Percentiles rank a stretch among this genome's conserved stretches.
Conservation (phyloP, 1,140 invertebrate species). For the Plectrocnemia conspersa region DNA sequence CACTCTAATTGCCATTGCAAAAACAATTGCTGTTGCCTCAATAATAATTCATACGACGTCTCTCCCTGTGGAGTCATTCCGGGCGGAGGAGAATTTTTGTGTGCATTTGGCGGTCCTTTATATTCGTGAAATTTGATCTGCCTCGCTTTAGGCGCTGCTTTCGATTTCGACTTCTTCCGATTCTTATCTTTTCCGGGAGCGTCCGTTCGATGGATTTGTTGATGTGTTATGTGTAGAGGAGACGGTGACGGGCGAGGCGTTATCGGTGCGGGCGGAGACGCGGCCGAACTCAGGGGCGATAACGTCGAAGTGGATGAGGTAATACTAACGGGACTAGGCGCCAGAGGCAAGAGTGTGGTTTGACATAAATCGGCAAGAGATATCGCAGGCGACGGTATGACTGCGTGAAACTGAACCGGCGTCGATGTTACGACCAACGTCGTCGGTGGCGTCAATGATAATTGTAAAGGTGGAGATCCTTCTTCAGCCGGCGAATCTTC, state of each 20-base stretch:
- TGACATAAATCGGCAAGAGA: slow-evolving; percentile 37
- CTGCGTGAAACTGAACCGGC: slow-evolving; percentile 32
- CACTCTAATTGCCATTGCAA: slow-evolving; percentile 83
- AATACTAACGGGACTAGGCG: slow-evolving; percentile 59
- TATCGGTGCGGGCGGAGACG: slow-evolving; percentile 54
- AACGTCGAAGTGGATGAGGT: slow-evolving; percentile 62
- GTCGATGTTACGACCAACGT: slow-evolving; percentile 38
- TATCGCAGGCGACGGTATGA: slow-evolving; percentile 37
- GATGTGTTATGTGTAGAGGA: slow-evolving; percentile 54
- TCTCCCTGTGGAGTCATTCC: slow-evolving; percentile 56
- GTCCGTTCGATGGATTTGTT: slow-evolving; percentile 55
- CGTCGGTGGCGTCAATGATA: slow-evolving; percentile 23
- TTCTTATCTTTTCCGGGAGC: slow-evolving; percentile 77
- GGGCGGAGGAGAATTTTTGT: slow-evolving; percentile 61
- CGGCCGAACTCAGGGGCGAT: slow-evolving; percentile 66
- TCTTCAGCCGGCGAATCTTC: slow-evolving; percentile 66
- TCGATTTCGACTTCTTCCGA: slow-evolving; percentile 86
- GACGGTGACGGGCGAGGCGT: slow-evolving; percentile 49
- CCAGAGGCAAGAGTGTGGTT: slow-evolving; percentile 49
- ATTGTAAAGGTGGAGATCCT: slow-evolving; percentile 47
- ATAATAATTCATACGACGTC: slow-evolving; percentile 84
- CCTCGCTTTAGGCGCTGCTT: slow-evolving; percentile 76
- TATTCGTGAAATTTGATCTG: slow-evolving; percentile 98
- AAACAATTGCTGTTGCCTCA: slow-evolving; percentile 91
- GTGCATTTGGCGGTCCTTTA: slow-evolving; percentile 90